Evolutionary conservation across 2,888 invertebrate genomes (phyloP).

Genomic region (Orthosia gracilis): DNA sequence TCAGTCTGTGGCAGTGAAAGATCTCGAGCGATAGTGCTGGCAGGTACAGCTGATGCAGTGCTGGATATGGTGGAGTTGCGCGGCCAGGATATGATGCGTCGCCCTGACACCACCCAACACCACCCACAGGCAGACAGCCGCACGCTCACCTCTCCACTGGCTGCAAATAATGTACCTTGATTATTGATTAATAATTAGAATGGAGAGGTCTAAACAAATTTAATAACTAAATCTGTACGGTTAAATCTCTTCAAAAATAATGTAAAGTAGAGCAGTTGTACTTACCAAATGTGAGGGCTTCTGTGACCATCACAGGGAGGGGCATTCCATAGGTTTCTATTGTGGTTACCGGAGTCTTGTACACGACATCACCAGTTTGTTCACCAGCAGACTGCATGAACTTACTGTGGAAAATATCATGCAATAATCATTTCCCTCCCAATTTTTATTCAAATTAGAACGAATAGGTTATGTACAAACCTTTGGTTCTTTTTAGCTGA

Average conservation of each 20-base stretch:
- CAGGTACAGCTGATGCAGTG: conserved; percentile 70
- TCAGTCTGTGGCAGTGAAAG: conserved; percentile 97
- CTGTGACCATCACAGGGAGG: conserved; percentile 96
- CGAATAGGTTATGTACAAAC: conserved; percentile 72
- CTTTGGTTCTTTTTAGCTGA: conserved; percentile 83
- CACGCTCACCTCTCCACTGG: conserved; percentile 92
- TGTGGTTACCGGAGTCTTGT: conserved; percentile 94
- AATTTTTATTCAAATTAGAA: conserved; percentile 2
- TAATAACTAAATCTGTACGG: not conserved
- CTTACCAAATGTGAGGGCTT: conserved; percentile 96
- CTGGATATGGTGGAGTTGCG: conserved; percentile 84
- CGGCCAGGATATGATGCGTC: conserved; percentile 97
- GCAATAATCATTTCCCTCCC: conserved; percentile 1
- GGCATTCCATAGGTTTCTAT: conserved; percentile 96
- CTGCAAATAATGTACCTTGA: conserved; percentile 65
- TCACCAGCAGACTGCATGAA: conserved; percentile 77
- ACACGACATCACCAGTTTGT: conserved; percentile 93
- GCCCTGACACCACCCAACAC: conserved; percentile 96
- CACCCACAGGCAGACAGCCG: conserved; percentile 93
- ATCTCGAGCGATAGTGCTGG: conserved; percentile 93
- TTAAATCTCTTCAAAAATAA: not conserved
- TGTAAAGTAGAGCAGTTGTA: not conserved
- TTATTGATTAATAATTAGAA: not conserved
- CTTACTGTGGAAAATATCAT: conserved; percentile 73
- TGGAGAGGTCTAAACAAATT: no score